Evolutionary conservation across 2,888 invertebrate species (phyloP).

Genomic region (Eilema caniola): DNA sequence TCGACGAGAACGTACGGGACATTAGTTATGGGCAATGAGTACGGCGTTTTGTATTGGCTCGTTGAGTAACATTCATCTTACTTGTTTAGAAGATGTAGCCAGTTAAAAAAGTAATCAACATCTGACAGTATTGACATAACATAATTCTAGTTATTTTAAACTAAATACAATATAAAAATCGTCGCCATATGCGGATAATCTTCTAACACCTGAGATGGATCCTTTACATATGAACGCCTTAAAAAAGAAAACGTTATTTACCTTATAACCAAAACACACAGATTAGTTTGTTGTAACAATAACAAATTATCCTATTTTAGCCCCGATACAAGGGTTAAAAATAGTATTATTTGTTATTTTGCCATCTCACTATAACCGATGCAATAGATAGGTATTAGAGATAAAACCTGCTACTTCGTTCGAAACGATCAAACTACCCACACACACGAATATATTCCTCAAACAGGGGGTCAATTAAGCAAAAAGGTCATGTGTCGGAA

Average conservation of each 20-base stretch:
- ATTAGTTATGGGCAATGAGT: slow-evolving; percentile 24
- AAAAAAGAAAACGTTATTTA: no score
- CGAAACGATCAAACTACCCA: neutral
- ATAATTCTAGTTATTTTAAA: neutral
- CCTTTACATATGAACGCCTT: neutral
- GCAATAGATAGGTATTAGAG: neutral
- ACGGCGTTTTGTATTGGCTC: slow-evolving; percentile 17
- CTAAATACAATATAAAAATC: neutral
- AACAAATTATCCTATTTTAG: no score
- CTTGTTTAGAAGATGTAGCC: neutral
- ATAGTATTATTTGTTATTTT: neutral
- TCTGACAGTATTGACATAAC: neutral
- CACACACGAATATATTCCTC: slow-evolving; percentile 27
- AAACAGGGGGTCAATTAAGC: slow-evolving; percentile 72
- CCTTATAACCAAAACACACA: no score
- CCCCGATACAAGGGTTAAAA: no score
- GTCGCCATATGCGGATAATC: no score
- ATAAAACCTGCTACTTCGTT: slow-evolving; percentile 2
- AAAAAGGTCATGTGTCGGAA: slow-evolving; percentile 66
- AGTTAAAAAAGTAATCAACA: neutral
- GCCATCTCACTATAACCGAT: neutral
- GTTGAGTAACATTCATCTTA: slow-evolving; percentile 8
- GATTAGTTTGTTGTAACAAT: no score
- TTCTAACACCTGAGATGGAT: neutral
- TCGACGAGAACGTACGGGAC: slow-evolving; percentile 24